Conservation (phyloP, 2,797 vertebrate species). For the Scomberomorus guttatus region DNA sequence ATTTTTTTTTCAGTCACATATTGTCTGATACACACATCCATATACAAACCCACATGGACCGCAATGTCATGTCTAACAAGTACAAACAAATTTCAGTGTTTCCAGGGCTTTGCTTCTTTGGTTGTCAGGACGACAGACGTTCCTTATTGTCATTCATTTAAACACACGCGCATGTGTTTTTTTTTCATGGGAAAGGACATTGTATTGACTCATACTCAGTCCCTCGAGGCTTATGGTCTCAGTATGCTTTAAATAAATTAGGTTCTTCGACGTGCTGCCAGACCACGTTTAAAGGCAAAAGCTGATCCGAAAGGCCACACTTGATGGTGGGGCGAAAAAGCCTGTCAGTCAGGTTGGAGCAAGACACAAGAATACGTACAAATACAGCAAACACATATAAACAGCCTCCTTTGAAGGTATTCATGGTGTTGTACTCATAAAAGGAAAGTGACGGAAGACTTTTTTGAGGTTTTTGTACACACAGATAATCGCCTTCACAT, state of each 20-base stretch:
- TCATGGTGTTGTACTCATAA: too few relatives aligned
- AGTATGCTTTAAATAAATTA: background rate
- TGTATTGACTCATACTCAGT: background rate
- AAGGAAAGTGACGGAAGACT: too few relatives aligned
- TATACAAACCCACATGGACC: too few relatives aligned
- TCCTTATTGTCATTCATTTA: background rate
- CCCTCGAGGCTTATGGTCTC: background rate
- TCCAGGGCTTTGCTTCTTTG: background rate
- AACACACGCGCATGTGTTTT: background rate
- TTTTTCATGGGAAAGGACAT: background rate
- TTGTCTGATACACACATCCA: background rate
- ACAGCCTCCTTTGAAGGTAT: too few relatives aligned
- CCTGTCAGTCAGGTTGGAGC: background rate
- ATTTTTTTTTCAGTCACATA: background rate
- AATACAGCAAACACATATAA: background rate
- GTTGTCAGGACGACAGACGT: background rate
- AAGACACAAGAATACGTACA: background rate
- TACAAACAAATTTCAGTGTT: background rate
- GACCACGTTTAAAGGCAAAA: background rate
- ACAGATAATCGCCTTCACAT: too few relatives aligned
- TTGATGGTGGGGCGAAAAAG: background rate
- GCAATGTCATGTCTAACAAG: background rate
- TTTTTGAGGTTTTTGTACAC: too few relatives aligned
- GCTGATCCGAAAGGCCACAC: background rate
- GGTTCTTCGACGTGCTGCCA: fast-evolving